Base-by-base conservation (phyloP, 2,113 vertebrate genomes). In the Electrona antarctica region DNA sequence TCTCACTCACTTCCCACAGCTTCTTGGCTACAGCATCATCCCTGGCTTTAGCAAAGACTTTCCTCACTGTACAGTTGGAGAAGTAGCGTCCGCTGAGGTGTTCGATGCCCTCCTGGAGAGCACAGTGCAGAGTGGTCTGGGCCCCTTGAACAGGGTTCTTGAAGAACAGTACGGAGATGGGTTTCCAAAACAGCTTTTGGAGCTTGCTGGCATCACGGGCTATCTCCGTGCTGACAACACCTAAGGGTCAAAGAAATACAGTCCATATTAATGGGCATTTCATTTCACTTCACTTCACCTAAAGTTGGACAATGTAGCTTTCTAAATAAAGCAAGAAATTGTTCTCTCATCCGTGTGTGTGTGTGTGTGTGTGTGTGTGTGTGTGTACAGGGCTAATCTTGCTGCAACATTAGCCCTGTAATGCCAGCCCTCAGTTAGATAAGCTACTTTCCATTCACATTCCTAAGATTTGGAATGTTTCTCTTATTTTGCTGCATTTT, bases 91-190 rank as follows among this genome's bases (percentile, higher is more conserved):
- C 88, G 60, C 81, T 89, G 29, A 85, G 74, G n/a, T 73, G 71
- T 71, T 88, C 85, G 8, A 90, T 70, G 50, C 84, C 83, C 29
- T 91, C 81, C 70, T 87, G 89, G 0, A 92, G 80, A 54, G 95
- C 93, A 0, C 95, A 96, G 85, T 93, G 84, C 76, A 96, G 81
- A 7, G 92, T 87, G 0, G 90, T 93, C 87, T 87, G 93, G 0
- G 94, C 93, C 0, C 94, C 95, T 0, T 90, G 84, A 3, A 79
- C 74, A 0, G 92, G 70, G 0, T 88, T 76, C 69, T 77, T 82
- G 58, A 93, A 93, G 75, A 94, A 89, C 7, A 95, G 71, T 84
- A 90, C 83, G 50, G 67, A 71, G n/a, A 95, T 9, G 0, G 92
- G 91, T 12, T 83, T 7, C 7, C 93, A 2, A 0, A 94, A 2